Base-by-base conservation (phyloP, 2,113 vertebrate genomes). In the Anseranas semipalmata region DNA sequence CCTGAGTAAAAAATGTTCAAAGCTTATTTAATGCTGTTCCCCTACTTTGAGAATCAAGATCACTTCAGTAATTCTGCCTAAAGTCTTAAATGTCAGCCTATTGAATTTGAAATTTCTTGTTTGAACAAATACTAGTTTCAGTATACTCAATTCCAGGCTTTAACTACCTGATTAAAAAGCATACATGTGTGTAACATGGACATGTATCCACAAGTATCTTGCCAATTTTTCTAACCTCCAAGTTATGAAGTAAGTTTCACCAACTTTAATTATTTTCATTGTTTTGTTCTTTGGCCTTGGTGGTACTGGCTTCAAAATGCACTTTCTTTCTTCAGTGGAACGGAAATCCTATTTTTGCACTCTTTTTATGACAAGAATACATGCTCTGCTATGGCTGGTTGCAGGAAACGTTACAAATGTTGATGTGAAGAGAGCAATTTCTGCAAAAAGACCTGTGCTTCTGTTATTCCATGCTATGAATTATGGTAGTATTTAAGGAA, bases 111-210 rank as follows among this genome's bases (percentile, higher is more conserved):
- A 41, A 66, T 66, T 55, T 78, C 10, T 45, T 76, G 4, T 68
- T n/a, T 73, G 39, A 80, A 70, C 15, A 77, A 60, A 39, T 48
- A 5, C 25, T 62, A 8, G 2, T 25, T 74, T 62, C 24, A 22
- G 10, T 25, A 8, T 63, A 7, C 25, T 81, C 3, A 28, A 2
- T 85, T 87, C 12, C 24, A 58, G 18, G n/a, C 14, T 62, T 80
- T 13, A 46, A 10, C 22, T 88, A 6, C 9, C 32, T 35, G 56
- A 41, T 84, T 50, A 43, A 43, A 53, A 76, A 73, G 9, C 0
- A 0, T 1, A 4, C 50, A 0, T 0, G 0, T 56, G 6, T 70
- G 13, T 53, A 55, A 6, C 17, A 39, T 19, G 21, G 30, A 22
- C 25, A 4, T 8, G 1, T 39, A 45, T 24, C 24, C 14, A 63